Evolutionary conservation across 2,797 vertebrate species (phyloP).

Genomic region (Acropternis orthonyx): DNA sequence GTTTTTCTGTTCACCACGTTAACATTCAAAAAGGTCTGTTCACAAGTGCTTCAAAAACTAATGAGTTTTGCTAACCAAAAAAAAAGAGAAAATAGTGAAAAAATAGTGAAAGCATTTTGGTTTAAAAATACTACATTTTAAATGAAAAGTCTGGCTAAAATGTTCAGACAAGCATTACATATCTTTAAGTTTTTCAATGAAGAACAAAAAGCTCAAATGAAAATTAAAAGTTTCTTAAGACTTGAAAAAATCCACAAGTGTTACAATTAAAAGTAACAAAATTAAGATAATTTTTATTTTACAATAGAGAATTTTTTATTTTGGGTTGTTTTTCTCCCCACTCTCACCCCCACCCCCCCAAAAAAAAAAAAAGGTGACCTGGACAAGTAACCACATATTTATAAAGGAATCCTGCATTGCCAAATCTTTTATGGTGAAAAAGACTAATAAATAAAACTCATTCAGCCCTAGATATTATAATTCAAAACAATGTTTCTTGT

Average conservation of each 20-base stretch:
- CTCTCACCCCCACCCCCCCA: accelerated
- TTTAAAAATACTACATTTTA: neutral
- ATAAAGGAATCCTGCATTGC: neutral
- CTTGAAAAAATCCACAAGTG: too few species aligned
- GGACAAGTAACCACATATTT: neutral
- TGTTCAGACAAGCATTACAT: neutral
- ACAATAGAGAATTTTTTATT: neutral
- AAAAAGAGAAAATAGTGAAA: neutral
- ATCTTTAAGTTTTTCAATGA: neutral
- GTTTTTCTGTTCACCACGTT: neutral
- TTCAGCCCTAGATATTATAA: neutral
- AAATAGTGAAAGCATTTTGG: neutral
- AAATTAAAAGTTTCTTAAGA: neutral
- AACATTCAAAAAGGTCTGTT: neutral
- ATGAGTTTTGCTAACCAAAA: neutral
- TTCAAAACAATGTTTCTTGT: neutral
- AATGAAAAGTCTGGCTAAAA: neutral
- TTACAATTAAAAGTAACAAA: neutral
- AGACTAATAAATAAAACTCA: neutral
- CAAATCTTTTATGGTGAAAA: neutral
- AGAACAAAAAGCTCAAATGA: neutral
- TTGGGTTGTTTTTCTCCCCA: too few species aligned
- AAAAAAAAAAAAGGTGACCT: neutral
- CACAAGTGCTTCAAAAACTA: neutral
- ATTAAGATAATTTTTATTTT: too few species aligned